These are phyloP conservation scores for Candidula unifasciata DNA, from an alignment of 2,888 invertebrate species.

Conservation along the genomic window DNA sequence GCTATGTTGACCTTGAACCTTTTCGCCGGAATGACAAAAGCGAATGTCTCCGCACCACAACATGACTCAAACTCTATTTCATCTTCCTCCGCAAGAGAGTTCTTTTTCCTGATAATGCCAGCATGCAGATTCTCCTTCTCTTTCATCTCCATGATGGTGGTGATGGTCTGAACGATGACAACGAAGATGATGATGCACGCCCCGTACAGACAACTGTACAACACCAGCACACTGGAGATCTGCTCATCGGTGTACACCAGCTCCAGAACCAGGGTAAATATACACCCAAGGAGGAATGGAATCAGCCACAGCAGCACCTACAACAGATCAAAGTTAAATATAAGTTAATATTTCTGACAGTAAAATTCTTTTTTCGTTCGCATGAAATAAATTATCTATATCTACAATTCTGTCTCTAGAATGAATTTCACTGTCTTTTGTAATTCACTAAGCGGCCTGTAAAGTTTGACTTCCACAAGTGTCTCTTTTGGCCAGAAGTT, in stretches of 20 bases:
- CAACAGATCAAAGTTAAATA: not conserved
- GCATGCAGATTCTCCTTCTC: slow-evolving; percentile 52
- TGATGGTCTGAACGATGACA: slow-evolving; percentile 66
- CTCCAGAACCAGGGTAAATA: slow-evolving; percentile 71
- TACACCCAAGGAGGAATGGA: slow-evolving; percentile 73
- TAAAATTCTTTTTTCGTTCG: not conserved
- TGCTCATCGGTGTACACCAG: slow-evolving; percentile 64
- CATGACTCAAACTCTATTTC: slow-evolving; percentile 74
- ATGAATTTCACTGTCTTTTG: no score
- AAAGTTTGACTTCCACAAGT: no score
- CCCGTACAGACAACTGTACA: slow-evolving; percentile 67
- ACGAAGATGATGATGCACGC: slow-evolving; percentile 68
- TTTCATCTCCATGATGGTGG: slow-evolving; percentile 64
- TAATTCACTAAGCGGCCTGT: no score
- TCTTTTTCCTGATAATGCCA: slow-evolving; percentile 63
- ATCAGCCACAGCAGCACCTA: slow-evolving; percentile 69
- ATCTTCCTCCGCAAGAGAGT: slow-evolving; percentile 72
- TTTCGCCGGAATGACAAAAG: slow-evolving; percentile 73
- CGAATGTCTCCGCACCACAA: slow-evolving; percentile 73
- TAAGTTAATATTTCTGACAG: not conserved
- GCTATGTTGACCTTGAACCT: slow-evolving; percentile 71
- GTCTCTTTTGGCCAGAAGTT: no score
- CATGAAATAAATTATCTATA: no score
- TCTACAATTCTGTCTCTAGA: no score
- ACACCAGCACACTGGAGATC: slow-evolving; percentile 52